Evolutionary conservation across 2,888 invertebrate genomes (phyloP), one percentile per base, ranked within the genome.

Genomic region (Athalia cordata): DNA sequence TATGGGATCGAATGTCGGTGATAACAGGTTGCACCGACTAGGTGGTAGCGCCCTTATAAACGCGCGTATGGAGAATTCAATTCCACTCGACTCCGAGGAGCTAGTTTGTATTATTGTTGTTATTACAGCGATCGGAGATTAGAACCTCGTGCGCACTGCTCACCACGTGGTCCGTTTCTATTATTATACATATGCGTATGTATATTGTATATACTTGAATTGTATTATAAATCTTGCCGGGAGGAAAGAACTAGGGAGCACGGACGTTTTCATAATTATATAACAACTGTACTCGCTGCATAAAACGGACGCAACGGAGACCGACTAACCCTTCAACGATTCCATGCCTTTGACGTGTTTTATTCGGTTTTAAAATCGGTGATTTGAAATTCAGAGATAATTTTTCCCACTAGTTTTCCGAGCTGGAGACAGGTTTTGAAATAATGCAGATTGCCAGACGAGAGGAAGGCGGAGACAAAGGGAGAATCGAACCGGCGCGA

Each of bases 191-290:
- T 15, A 59, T 52, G 29, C 29, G 29, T 67, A 67, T 68, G 29
- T 29, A 29, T 2, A 29, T 29, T 29, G 1, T 29, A 29, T 29
- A 29, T 11, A n/a, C 55, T 11, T 55, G 55, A 11, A 55, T 55
- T 55, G 57, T 72, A 49, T 43, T 68, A 59, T 59, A 72, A 72
- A 72, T 72, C 72, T 59, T 59, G 72, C 57, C 72, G 72, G 47
- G 59, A 57, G 70, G 57, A 8, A 55, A 47, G 52, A 9, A 50
- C 15, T 52, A 67, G 9, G 47, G 4, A 13, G 29, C 15, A 29
- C 29, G 29, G n/a, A 47, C 6, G 57, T 72, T 72, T 65, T 72
- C 47, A 72, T 59, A 72, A 72, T 72, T 72, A 72, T 72, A 72
- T 57, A 72, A 72, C 72, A 5, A 59, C 59, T 59, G 2, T 29